Percentiles rank a stretch among this genome's conserved stretches.
Evolutionary conservation across 1,140 invertebrate genomes (phyloP).

Genomic region (Bombus vancouverensis): DNA sequence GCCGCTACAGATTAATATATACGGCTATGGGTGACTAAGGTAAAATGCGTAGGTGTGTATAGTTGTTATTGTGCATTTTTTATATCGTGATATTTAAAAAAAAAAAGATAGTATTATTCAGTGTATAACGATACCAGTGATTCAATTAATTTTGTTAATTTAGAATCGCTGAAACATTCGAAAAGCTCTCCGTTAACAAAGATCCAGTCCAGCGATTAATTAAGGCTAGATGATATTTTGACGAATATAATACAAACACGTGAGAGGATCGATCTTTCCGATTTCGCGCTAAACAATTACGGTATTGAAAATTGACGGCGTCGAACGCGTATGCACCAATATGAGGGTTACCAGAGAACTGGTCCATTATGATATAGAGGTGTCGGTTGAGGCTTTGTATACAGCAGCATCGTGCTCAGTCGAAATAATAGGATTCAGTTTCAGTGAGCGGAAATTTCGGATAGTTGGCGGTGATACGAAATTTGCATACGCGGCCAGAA

Average conservation of each 20-base stretch:
- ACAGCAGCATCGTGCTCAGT: conserved; percentile 5
- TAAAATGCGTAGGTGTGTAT: too few relatives aligned
- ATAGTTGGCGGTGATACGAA: conserved; percentile 46
- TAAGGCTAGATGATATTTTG: not conserved
- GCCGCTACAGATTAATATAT: too few relatives aligned
- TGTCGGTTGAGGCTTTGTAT: conserved; percentile 17
- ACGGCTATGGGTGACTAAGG: too few relatives aligned
- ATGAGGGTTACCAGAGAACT: not conserved
- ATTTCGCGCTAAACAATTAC: not conserved
- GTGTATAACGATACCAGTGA: too few relatives aligned
- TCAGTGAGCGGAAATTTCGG: conserved; percentile 50
- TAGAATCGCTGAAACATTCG: not conserved
- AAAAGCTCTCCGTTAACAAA: not conserved
- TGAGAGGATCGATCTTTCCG: not conserved
- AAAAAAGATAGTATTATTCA: too few relatives aligned
- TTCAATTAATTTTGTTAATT: too few relatives aligned
- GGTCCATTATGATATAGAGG: conserved; percentile 32
- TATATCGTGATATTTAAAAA: too few relatives aligned
- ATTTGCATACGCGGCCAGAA: conserved; percentile 33
- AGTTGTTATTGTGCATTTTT: too few relatives aligned
- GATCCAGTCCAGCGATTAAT: not conserved
- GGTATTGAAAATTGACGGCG: not conserved
- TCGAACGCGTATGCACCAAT: not conserved
- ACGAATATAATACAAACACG: not conserved
- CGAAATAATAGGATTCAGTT: conserved; percentile 50